phyloP scores from a whole-genome alignment of 2,888 invertebrate genomes.

The Pristionchus entomophagus region DNA sequence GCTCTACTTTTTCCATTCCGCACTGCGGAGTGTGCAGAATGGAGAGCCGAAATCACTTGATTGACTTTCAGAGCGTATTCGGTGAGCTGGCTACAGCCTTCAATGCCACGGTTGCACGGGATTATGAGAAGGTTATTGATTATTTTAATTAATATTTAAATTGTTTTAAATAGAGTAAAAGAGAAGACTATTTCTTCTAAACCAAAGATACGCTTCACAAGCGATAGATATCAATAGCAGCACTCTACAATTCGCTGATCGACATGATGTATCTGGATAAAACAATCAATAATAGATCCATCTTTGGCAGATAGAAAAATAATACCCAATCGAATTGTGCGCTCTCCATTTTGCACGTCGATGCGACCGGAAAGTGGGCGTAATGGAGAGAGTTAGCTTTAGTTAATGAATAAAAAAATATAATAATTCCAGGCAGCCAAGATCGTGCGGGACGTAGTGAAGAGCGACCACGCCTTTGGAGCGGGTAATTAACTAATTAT shows the following conservation, averaged over 20 bases:
- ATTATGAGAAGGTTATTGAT: slow-evolving; percentile 60
- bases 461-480: slow-evolving; percentile 56
- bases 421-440: neutral
- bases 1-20: too few relatives aligned
- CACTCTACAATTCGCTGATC: too few relatives aligned
- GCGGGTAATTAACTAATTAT: slow-evolving; percentile 44
- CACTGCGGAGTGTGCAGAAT: neutral
- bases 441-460: slow-evolving; percentile 39
- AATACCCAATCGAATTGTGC: too few relatives aligned
- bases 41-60: neutral
- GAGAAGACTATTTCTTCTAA: too few relatives aligned
- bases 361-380: too few relatives aligned
- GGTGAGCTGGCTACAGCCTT: slow-evolving; percentile 59
- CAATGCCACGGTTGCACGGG: slow-evolving; percentile 62
- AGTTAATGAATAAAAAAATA: neutral
- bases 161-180: too few relatives aligned
- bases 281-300: too few relatives aligned
- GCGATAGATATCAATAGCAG: neutral
- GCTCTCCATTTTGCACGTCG: too few relatives aligned
- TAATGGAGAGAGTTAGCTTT: too few relatives aligned
- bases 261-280: too few relatives aligned
- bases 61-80: slow-evolving; percentile 36
- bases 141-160: too few relatives aligned
- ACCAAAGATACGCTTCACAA: neutral
- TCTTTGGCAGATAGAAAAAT: too few relatives aligned